Conservation (phyloP, 2,113 vertebrate genomes). For the Silurus glanis region DNA sequence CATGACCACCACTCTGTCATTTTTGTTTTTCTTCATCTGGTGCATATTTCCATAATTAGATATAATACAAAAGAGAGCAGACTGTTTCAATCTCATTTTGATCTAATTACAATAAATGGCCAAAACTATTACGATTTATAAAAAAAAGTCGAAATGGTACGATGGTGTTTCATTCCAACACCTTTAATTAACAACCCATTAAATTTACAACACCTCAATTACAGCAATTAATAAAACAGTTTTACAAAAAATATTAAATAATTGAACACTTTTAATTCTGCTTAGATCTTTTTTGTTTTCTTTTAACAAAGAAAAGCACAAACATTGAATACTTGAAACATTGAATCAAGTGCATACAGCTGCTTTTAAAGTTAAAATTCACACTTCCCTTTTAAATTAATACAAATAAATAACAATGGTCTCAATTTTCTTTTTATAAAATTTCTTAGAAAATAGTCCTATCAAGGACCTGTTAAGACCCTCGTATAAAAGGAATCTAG, state of each 20-base stretch:
- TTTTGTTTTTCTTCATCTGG: conserved; percentile 53
- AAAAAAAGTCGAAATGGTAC: conserved; percentile 40
- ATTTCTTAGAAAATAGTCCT: neutral
- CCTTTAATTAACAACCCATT: conserved; percentile 56
- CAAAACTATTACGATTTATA: conserved; percentile 56
- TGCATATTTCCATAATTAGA: conserved; percentile 61
- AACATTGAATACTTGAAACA: neutral
- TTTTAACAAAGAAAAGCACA: neutral
- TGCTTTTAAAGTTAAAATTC: neutral
- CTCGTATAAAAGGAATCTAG: neutral
- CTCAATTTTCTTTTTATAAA: neutral
- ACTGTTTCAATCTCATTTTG: conserved; percentile 63
- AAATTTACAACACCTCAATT: conserved; percentile 60
- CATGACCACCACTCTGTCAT: conserved; percentile 45
- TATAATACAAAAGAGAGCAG: conserved; percentile 50
- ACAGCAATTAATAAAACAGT: conserved; percentile 52
- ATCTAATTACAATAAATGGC: conserved; percentile 61
- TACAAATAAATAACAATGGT: neutral
- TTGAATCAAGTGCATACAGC: neutral
- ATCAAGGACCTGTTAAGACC: neutral
- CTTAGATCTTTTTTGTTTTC: neutral
- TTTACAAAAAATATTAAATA: conserved; percentile 50
- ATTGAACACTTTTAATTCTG: conserved; percentile 3
- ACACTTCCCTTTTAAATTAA: neutral
- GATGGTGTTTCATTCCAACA: conserved; percentile 51